Evolutionary conservation across 1,140 invertebrate genomes (phyloP), one percentile per base, ranked within the genome.

Genomic region (Leptoteleia sp.): DNA sequence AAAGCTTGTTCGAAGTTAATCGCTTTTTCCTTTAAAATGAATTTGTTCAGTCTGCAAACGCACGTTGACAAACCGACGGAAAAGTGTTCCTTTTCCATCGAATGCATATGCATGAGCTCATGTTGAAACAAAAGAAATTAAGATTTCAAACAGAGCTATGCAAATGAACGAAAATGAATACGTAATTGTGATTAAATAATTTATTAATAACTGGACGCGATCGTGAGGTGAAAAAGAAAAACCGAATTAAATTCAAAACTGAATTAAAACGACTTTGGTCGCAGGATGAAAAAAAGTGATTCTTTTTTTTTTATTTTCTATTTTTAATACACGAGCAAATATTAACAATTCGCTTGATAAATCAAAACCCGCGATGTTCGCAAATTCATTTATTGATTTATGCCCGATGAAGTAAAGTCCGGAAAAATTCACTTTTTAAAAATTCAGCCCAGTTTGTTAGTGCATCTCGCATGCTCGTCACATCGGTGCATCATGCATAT

Each of bases 1-100:
- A 35, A 35, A 67, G 35, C 62, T 67, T 40, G 22, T 54, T 54
- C 47, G 37, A 67, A 67, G 54, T 54, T 54, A 54, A 67, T 67
- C 48, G 54, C 48, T 68, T 68, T 68, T 68, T 57, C 25, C 22
- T 65, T 55, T 57, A 57, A 47, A 48, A 55, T 67, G 62, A 67
- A 55, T 67, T 67, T 55, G 40, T 47, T 47, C 40, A 45, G n/a
- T 8, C 13, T 45, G 9, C 31, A 19, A 45, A 35, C 40, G 62
- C 27, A 37, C 50, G 17, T 38, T 67, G 62, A 67, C 62, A 47
- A 55, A 67, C 31, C 48, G 13, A 67, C 25, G 50, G 31, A 47
- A 67, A 43, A 55, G 13, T 67, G 50, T 67, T 55, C 40, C 12
- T 37, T 40, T 37, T 45, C 45, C 13, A 22, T 11, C 2, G 22